phyloP scores from a whole-genome alignment of 2,113 vertebrate species.

The Lipophrys pholis region DNA sequence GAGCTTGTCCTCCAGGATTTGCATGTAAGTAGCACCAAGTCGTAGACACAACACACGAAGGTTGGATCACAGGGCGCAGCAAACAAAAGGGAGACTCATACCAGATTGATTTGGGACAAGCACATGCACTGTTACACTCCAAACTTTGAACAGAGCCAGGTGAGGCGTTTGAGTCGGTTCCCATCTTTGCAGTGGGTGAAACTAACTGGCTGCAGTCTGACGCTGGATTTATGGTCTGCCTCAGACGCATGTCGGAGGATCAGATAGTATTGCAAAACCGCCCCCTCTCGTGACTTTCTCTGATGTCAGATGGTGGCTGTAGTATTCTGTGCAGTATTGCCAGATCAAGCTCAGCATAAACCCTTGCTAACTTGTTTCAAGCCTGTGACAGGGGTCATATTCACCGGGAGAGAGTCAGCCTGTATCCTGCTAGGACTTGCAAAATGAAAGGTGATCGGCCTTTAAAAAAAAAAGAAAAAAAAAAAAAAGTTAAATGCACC shows the following conservation, averaged over 20 bases:
- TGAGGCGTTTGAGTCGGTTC: background rate
- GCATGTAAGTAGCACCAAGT: no score
- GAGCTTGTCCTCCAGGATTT: no score
- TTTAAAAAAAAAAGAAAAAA: slow-evolving; percentile 20
- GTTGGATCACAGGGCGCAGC: background rate
- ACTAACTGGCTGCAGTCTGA: background rate
- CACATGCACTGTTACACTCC: background rate
- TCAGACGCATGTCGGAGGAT: background rate
- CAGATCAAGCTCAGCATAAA: slow-evolving; percentile 8
- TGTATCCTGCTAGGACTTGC: slow-evolving; percentile 35
- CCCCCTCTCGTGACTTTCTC: background rate
- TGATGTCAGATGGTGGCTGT: background rate
- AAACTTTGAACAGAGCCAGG: background rate
- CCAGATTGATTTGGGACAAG: background rate
- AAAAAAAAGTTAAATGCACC: slow-evolving; percentile 10
- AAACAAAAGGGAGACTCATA: background rate
- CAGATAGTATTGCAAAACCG: background rate
- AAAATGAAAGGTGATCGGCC: slow-evolving; percentile 28
- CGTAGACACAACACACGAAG: no score
- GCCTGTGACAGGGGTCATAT: slow-evolving; percentile 16
- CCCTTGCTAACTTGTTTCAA: slow-evolving; percentile 4
- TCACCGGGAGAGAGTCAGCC: slow-evolving; percentile 16
- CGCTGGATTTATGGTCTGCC: background rate
- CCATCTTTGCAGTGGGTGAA: background rate
- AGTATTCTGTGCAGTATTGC: slow-evolving; percentile 10